phyloP scores from a whole-genome alignment of 2,888 invertebrate species.

The Autographa gamma region DNA sequence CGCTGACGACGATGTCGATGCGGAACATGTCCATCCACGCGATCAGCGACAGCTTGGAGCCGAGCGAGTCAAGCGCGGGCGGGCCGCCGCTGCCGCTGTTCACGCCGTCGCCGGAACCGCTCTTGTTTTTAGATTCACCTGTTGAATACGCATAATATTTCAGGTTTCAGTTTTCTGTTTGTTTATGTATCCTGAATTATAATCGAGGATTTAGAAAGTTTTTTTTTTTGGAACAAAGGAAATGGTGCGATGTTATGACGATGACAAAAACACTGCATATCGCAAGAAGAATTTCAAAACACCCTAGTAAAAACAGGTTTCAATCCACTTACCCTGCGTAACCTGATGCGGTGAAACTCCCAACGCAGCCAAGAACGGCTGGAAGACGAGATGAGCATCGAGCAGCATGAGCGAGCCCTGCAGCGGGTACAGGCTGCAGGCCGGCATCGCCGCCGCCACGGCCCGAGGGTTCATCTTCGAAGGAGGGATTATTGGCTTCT shows the following conservation, averaged over 20 bases:
- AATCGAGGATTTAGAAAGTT: too few relatives aligned
- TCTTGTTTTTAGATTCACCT: conserved; percentile 69
- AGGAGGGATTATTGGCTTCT: conserved; percentile 86
- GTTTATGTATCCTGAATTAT: too few relatives aligned
- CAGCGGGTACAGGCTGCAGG: conserved; percentile 92
- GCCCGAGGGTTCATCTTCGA: conserved; percentile 82
- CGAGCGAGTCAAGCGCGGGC: conserved; percentile 93
- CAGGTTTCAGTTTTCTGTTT: too few relatives aligned
- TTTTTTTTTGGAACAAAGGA: too few relatives aligned
- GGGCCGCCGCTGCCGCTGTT: conserved; percentile 46
- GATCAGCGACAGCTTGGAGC: conserved; percentile 94
- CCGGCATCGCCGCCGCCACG: conserved; percentile 84
- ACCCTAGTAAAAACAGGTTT: too few relatives aligned
- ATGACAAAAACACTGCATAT: too few relatives aligned
- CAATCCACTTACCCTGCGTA: conserved; percentile 80
- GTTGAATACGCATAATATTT: neutral
- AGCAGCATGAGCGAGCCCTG: conserved; percentile 95
- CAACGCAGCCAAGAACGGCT: conserved; percentile 95
- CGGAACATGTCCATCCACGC: conserved; percentile 96
- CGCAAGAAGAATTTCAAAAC: too few relatives aligned
- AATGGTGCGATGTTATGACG: too few relatives aligned
- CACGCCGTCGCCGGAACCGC: conserved; percentile 48
- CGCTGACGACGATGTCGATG: conserved; percentile 98
- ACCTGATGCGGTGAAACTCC: conserved; percentile 97
- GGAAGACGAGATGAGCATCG: conserved; percentile 98